These are phyloP conservation scores for Drosophila eugracilis DNA, from an alignment of 1,140 invertebrate genomes.

Conservation along the genomic window DNA sequence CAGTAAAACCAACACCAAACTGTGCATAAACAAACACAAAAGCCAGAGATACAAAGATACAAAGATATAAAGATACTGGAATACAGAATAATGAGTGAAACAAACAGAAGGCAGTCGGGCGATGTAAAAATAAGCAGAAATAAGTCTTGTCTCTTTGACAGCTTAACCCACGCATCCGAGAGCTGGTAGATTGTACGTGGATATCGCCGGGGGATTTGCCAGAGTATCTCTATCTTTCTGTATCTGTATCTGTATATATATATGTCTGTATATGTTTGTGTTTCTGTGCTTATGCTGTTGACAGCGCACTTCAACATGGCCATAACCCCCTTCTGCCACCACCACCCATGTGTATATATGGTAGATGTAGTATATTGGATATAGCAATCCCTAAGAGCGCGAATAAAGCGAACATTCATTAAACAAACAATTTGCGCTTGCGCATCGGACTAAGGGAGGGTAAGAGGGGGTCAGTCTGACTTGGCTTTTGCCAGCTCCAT, in stretches of 20 bases:
- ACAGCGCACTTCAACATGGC: conserved; percentile 59
- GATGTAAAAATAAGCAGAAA: conserved; percentile 80
- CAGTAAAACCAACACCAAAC: conserved; percentile 27
- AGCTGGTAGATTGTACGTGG: conserved; percentile 45
- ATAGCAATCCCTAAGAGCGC: conserved; percentile 38
- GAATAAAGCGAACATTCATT: conserved; percentile 57
- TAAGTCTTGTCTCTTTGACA: conserved; percentile 81
- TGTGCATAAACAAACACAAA: conserved; percentile 26
- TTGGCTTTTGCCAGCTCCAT: conserved; percentile 25
- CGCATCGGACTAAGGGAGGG: background rate
- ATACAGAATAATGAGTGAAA: conserved; percentile 46
- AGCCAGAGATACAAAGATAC: conserved; percentile 8
- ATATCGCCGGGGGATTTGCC: conserved; percentile 40
- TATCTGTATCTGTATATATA: too few species aligned
- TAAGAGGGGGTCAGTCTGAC: conserved; percentile 3
- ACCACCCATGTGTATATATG: background rate
- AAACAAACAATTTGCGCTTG: conserved; percentile 55
- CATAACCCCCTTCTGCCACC: conserved; percentile 26
- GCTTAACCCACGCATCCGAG: conserved; percentile 75
- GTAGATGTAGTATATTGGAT: background rate
- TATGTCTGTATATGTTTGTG: conserved; percentile 20
- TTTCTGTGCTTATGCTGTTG: conserved; percentile 65
- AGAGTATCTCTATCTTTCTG: conserved; percentile 44
- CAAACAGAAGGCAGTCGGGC: conserved; percentile 43
- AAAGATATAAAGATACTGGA: conserved; percentile 25